Base-by-base conservation (phyloP, 2,888 invertebrate genomes). In the Brachyptera putata region DNA sequence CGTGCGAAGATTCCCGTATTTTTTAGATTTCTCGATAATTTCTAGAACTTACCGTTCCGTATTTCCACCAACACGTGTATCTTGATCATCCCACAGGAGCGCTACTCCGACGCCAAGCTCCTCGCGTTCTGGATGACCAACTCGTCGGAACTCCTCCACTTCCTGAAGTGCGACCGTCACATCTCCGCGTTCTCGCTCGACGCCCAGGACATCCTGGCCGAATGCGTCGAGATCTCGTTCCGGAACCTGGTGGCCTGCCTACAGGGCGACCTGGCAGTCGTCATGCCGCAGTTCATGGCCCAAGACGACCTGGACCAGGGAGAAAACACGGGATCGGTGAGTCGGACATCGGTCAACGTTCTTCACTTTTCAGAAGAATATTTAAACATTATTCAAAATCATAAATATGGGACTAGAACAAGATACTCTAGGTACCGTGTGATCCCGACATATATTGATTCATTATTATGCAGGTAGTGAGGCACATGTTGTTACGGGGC, bases 111-210 rank as follows among this genome's bases (percentile, higher is more conserved):
- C 72, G 89, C 91, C 0, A 86, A 88, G 18, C 87, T 90, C 4
- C 82, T 94, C 68, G 91, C 95, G 1, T 91, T 95, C 71, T 99
- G 98, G 98, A 85, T 99, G 81, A 96, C 98, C 13, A 99, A 99
- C 73, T 89, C 95, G 11, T 95, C 96, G 39, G 99, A 99, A 77
- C 80, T 99, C 60, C 77, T 97, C 53, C 95, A 98, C 76, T 96
- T 99, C 77, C 78, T 97, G 36, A 97, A 97, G 76, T 93, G 90
- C 69, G 98, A 98, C 77, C 82, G 93, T 34, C 95, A 97, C 74
- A 88, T 97, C 62, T 90, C 91, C 43, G 91, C 93, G 0, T 95
- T 94, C 71, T 91, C 91, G 1, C 83, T 92, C 1, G 91, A 95
- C 73, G 92, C 95, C 0, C 96, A 96, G 77, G 95, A 96, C 69